These are phyloP conservation scores for Bembecia ichneumoniformis DNA, from an alignment of 2,888 invertebrate genomes.

Conservation along the genomic window DNA sequence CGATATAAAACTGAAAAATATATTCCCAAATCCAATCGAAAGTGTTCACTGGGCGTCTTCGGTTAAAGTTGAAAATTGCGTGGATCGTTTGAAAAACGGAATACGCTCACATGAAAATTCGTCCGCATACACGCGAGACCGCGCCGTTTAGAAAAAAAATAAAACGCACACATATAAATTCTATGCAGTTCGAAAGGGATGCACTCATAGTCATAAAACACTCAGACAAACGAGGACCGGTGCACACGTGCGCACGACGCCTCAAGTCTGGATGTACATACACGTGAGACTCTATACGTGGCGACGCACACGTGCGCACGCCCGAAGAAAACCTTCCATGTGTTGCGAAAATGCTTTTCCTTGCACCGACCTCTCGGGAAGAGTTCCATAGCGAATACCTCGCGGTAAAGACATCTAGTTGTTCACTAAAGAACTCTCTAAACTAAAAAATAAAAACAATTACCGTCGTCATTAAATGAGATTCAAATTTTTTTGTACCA, in stretches of 20 bases:
- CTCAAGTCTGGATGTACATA: constrained; percentile 41
- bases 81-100: constrained; percentile 39
- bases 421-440: constrained; percentile 37
- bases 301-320: constrained; percentile 38
- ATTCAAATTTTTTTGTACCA: background rate
- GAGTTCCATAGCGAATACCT: constrained; percentile 73
- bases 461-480: background rate
- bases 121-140: constrained; percentile 42
- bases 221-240: constrained; percentile 36
- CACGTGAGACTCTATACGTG: constrained; percentile 29
- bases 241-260: constrained; percentile 24
- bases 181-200: constrained; percentile 71
- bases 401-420: constrained; percentile 69
- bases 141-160: constrained; percentile 66
- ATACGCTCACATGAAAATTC: constrained; percentile 49
- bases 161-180: constrained; percentile 68
- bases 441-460: constrained; percentile 20
- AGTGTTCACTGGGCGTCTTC: constrained; percentile 13
- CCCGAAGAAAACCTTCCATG: constrained; percentile 63
- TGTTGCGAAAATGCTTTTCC: constrained; percentile 72
- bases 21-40: constrained; percentile 41
- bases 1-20: constrained; percentile 74
- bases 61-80: constrained; percentile 24
- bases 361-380: constrained; percentile 72
- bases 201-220: constrained; percentile 72